phyloP scores from a whole-genome alignment of 2,888 invertebrate genomes.

The Elysia crispata region DNA sequence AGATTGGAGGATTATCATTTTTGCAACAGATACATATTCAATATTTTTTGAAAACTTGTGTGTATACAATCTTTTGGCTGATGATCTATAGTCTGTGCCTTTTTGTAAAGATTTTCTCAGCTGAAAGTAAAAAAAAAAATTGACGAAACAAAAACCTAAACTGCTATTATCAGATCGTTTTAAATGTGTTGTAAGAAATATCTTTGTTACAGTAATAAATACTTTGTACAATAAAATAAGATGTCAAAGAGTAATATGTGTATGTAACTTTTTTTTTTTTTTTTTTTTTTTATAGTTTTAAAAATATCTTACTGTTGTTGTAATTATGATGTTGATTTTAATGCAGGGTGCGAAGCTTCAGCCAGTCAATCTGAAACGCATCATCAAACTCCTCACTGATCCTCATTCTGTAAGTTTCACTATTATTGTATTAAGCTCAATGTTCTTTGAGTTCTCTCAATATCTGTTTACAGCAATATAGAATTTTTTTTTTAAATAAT shows the following conservation, averaged over 20 bases:
- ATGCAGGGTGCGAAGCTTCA: conserved; percentile 70
- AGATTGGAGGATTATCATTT: too few relatives aligned
- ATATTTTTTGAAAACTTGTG: too few relatives aligned
- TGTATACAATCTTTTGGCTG: too few relatives aligned
- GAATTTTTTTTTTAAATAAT: neutral
- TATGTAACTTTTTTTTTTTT: neutral
- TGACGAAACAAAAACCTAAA: too few relatives aligned
- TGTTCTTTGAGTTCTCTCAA: too few relatives aligned
- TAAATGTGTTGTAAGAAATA: too few relatives aligned
- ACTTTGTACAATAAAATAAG: neutral
- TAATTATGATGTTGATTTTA: neutral
- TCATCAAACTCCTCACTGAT: conserved; percentile 76
- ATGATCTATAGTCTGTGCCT: too few relatives aligned
- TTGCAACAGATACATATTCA: too few relatives aligned
- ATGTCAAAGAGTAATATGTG: neutral
- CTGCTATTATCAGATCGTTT: too few relatives aligned
- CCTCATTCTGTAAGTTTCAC: conserved; percentile 75
- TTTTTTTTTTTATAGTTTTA: neutral
- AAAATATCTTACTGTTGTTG: too few relatives aligned
- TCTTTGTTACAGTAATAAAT: neutral
- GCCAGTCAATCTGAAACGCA: conserved; percentile 72
- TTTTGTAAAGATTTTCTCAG: too few relatives aligned
- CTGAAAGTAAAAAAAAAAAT: too few relatives aligned
- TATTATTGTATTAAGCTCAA: neutral
- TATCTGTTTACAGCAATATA: neutral